phyloP scores from a whole-genome alignment of 37 sponge, comb jelly and placozoan genomes.

The Ianthella basta region DNA sequence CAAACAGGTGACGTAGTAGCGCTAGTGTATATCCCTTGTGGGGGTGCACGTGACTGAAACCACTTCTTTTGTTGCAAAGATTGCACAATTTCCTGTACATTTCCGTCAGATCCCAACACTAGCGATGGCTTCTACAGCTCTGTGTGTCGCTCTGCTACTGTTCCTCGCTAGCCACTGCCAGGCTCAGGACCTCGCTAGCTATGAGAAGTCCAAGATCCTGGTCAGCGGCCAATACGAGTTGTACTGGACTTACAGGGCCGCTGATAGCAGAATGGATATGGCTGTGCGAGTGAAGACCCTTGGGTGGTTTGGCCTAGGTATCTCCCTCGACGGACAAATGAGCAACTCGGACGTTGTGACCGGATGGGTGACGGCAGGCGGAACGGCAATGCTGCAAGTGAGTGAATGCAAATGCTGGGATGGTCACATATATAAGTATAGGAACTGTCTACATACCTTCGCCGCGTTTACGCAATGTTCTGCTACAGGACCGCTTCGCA shows the following conservation, averaged over 20 bases:
- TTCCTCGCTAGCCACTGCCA: no score
- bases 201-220: background rate
- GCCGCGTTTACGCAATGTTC: background rate
- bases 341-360: background rate
- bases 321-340: background rate
- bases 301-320: conserved; percentile 11
- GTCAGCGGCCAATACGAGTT: background rate
- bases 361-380: background rate
- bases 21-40: no score
- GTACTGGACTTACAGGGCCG: conserved; percentile 2
- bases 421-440: background rate
- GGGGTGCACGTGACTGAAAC: no score
- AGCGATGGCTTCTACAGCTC: no score
- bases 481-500: background rate
- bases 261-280: background rate
- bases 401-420: background rate
- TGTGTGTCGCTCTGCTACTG: no score
- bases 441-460: background rate
- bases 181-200: background rate
- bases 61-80: no score
- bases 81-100: no score
- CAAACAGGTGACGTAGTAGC: no score
- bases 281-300: conserved; percentile 7
- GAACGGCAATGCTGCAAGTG: background rate
- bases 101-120: no score